Percentiles rank a stretch among this genome's conserved stretches.
phyloP scores from a whole-genome alignment of 2,797 vertebrate species.

The Vipera ursinii region DNA sequence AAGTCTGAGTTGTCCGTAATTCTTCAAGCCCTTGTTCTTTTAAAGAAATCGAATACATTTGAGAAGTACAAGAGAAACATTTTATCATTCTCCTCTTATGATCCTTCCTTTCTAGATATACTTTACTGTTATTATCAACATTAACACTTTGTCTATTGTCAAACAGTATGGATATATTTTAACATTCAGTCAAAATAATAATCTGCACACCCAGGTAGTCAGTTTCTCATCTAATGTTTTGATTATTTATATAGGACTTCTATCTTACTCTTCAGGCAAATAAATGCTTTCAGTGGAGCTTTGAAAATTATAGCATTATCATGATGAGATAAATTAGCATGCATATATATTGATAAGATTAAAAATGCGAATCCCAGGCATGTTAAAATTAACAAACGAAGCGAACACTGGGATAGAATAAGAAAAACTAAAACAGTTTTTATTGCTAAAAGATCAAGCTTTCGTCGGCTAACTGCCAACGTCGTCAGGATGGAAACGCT shows the following conservation, averaged over 20 bases:
- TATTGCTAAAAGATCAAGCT: no score
- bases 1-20: neutral
- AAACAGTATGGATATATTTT: neutral
- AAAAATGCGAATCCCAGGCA: no score
- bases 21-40: neutral
- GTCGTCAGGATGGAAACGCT: no score
- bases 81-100: neutral
- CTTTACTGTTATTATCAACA: neutral
- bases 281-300: neutral
- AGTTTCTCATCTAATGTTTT: neutral
- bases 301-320: neutral
- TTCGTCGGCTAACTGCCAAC: no score
- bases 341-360: no score
- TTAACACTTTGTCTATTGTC: neutral
- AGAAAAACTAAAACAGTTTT: no score
- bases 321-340: neutral
- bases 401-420: no score
- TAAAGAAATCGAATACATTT: neutral
- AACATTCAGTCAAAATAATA: neutral
- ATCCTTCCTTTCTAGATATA: neutral
- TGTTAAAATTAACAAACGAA: no score
- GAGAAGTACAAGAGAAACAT: neutral
- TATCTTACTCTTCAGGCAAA: neutral
- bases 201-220: neutral
- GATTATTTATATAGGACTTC: neutral